These are phyloP conservation scores for Gallinago nigripennis DNA, from an alignment of 2,797 vertebrate species.

Conservation along the genomic window DNA sequence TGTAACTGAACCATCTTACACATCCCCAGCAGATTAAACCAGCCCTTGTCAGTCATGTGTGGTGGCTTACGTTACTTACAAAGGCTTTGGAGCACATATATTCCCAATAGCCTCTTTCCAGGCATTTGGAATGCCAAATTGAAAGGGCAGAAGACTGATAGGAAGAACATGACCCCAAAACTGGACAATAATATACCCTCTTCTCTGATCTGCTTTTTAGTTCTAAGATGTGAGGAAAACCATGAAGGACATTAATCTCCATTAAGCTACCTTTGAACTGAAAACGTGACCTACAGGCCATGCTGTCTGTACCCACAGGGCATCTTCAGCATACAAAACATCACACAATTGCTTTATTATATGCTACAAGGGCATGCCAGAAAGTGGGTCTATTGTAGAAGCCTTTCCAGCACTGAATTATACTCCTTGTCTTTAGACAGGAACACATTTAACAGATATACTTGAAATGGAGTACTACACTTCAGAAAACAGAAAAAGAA, in stretches of 20 bases:
- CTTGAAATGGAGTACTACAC: neutral
- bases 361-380: neutral
- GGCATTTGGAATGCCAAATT: neutral
- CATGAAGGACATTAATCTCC: neutral
- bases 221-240: neutral
- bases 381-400: neutral
- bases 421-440: conserved; percentile 5
- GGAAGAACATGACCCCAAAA: neutral
- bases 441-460: neutral
- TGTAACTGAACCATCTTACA: no score
- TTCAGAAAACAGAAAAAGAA: neutral
- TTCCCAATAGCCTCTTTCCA: neutral
- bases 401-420: neutral
- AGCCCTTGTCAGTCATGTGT: rapidly evolving
- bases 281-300: conserved; percentile 19
- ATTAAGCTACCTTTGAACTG: neutral
- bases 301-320: neutral
- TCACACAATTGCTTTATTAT: conserved; percentile 20
- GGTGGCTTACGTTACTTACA: rapidly evolving
- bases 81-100: neutral
- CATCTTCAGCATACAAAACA: neutral
- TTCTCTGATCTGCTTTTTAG: neutral
- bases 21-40: neutral
- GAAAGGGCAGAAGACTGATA: neutral
- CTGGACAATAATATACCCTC: neutral